These are phyloP conservation scores for Galeruca laticollis DNA, from an alignment of 2,888 invertebrate species.

Conservation along the genomic window DNA sequence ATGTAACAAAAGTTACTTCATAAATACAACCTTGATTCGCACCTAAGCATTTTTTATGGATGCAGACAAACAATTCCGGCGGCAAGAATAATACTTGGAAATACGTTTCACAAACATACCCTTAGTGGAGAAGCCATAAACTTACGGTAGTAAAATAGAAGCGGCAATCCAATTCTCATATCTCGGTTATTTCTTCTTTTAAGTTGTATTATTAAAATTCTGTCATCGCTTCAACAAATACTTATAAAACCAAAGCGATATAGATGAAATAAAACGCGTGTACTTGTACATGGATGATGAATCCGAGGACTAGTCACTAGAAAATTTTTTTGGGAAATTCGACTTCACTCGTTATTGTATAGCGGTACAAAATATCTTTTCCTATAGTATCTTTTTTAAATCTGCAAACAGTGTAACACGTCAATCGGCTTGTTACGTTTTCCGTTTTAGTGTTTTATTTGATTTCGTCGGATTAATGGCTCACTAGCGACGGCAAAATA, in stretches of 20 bases:
- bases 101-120: conserved; percentile 8
- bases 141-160: conserved; percentile 13
- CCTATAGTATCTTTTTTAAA: too few species aligned
- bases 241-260: not conserved
- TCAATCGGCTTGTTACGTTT: too few species aligned
- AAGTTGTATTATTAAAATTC: not conserved
- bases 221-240: not conserved
- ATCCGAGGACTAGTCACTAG: too few species aligned
- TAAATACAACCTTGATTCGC: not conserved
- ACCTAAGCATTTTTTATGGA: not conserved
- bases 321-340: too few species aligned
- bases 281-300: too few species aligned
- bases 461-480: too few species aligned
- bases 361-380: too few species aligned
- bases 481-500: too few species aligned
- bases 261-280: not conserved
- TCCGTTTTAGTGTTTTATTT: too few species aligned
- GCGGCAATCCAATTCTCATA: conserved; percentile 11
- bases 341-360: too few species aligned
- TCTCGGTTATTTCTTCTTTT: not conserved
- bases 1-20: not conserved
- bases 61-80: not conserved
- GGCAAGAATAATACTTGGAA: not conserved
- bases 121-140: conserved; percentile 15
- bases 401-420: too few species aligned